Percentiles rank a stretch among this genome's conserved stretches.
phyloP scores from a whole-genome alignment of 2,888 invertebrate genomes.

The Sussaba pulchella region DNA sequence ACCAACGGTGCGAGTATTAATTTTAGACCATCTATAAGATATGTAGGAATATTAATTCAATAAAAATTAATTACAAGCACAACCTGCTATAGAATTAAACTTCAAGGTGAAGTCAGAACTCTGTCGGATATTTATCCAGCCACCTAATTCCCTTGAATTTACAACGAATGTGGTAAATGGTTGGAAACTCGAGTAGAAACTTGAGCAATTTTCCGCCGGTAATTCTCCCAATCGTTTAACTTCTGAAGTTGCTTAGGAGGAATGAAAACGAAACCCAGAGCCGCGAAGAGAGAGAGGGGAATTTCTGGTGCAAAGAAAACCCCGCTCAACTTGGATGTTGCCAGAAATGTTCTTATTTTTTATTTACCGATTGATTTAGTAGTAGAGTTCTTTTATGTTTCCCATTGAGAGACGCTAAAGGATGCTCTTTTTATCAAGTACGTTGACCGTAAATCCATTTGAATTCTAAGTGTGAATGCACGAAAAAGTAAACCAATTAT shows the following conservation, averaged over 20 bases:
- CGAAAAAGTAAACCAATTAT: too few relatives aligned
- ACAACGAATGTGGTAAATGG: background rate
- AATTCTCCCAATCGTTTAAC: background rate
- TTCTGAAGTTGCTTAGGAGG: background rate
- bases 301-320: conserved; percentile 17
- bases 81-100: background rate
- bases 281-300: background rate
- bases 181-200: conserved; percentile 5
- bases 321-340: conserved; percentile 25
- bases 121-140: background rate
- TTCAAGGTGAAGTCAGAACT: too few relatives aligned
- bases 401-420: too few relatives aligned
- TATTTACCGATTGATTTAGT: conserved; percentile 36
- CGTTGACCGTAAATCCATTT: too few relatives aligned
- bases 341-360: background rate
- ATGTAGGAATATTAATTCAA: background rate
- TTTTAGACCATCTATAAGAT: background rate
- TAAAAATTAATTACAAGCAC: background rate
- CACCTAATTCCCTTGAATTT: background rate
- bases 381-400: conserved; percentile 9
- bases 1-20: conserved; percentile 1
- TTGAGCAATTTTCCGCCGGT: conserved; percentile 1
- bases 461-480: too few relatives aligned
- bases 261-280: conserved; percentile 3
- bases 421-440: too few relatives aligned